A percentile compares a stretch with the other conserved stretches of the same genome.
phyloP scores from a whole-genome alignment of 2,113 vertebrate species.

The Crotalus helleri region DNA sequence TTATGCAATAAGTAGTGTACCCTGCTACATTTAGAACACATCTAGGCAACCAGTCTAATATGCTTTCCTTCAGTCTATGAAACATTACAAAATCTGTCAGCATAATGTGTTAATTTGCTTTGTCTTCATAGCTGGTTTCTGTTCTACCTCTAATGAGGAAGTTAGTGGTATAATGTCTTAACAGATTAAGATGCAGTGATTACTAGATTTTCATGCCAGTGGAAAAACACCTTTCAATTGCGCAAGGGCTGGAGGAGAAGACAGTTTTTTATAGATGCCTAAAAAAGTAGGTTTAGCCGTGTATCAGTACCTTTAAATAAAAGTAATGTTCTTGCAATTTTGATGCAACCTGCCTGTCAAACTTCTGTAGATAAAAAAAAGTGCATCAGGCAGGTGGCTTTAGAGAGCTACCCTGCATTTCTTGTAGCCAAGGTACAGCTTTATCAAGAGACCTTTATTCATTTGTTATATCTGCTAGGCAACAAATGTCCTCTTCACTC shows the following conservation, averaged over 20 bases:
- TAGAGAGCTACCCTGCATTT: not conserved
- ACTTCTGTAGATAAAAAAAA: not conserved
- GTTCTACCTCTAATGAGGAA: not conserved
- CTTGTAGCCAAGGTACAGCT: not conserved
- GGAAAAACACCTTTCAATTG: not conserved
- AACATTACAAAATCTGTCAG: not conserved
- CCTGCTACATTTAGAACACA: not conserved
- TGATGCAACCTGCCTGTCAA: not conserved
- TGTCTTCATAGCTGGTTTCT: not conserved
- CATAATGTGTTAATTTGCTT: not conserved
- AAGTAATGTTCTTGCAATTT: not conserved
- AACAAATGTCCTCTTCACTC: not conserved
- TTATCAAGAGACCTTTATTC: not conserved
- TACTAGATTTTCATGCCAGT: not conserved
- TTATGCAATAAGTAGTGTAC: not conserved
- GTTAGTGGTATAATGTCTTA: not conserved
- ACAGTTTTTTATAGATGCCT: not conserved
- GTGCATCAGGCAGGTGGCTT: not conserved
- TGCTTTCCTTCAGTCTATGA: not conserved
- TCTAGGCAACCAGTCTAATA: not conserved
- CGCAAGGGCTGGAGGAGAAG: not conserved
- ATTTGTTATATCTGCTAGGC: not conserved
- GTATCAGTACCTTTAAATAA: not conserved
- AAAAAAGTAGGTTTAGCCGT: not conserved
- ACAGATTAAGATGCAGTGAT: not conserved